A percentile compares a stretch with the other conserved stretches of the same genome.
These are phyloP conservation scores for Eustalomyia histrio DNA, from an alignment of 2,888 invertebrate species.

Conservation along the genomic window DNA sequence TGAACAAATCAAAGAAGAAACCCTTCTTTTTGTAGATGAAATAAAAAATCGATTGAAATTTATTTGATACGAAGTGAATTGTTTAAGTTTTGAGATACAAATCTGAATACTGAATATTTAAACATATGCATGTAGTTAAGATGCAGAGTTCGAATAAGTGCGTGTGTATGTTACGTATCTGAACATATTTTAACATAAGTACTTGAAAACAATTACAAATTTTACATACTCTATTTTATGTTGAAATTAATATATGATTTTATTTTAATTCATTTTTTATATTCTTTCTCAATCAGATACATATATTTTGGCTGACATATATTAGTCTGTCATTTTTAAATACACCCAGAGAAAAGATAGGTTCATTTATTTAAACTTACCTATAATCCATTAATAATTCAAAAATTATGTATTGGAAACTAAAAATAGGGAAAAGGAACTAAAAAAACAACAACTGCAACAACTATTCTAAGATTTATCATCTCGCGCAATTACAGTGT, in stretches of 20 bases:
- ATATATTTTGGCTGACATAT: neutral
- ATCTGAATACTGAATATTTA: constrained; percentile 13
- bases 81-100: constrained; percentile 24
- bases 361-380: too few species aligned
- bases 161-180: neutral
- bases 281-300: neutral
- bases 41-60: neutral
- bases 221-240: neutral
- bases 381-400: too few species aligned
- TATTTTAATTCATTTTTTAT: neutral
- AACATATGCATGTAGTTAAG: constrained; percentile 36
- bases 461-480: too few species aligned
- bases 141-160: constrained; percentile 12
- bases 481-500: too few species aligned
- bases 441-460: too few species aligned
- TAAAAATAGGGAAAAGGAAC: too few species aligned
- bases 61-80: constrained; percentile 32
- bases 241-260: neutral
- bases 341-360: too few species aligned
- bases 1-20: neutral
- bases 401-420: too few species aligned
- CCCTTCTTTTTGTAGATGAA: neutral
- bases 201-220: too few species aligned
- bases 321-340: neutral
- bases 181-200: too few species aligned